phyloP scores from a whole-genome alignment of 2,888 invertebrate genomes.

The Rhabditoides inermis region DNA sequence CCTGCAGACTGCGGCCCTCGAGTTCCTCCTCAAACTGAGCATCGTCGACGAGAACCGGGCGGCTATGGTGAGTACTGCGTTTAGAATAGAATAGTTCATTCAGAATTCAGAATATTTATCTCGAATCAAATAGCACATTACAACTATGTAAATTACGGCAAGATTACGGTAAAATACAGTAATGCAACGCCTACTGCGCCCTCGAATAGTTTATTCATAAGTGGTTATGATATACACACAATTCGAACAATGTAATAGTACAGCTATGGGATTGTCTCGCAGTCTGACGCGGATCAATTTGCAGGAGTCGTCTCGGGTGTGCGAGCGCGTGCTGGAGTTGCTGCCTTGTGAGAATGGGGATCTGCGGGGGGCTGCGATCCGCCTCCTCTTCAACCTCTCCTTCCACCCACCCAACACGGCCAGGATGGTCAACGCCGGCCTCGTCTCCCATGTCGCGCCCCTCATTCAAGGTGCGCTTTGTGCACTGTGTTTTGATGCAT shows the following conservation, averaged over 20 bases:
- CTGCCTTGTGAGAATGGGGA: conserved; percentile 57
- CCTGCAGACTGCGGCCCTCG: conserved; percentile 17
- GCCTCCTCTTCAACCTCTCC: conserved; percentile 84
- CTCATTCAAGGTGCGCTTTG: conserved; percentile 66
- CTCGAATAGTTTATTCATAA: too few relatives aligned
- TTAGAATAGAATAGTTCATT: too few relatives aligned
- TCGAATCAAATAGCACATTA: too few relatives aligned
- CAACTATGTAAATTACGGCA: too few relatives aligned
- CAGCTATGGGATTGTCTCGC: too few relatives aligned
- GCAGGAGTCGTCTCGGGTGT: too few relatives aligned
- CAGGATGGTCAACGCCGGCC: conserved; percentile 79
- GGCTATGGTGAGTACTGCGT: conserved; percentile 67
- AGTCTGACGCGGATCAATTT: too few relatives aligned
- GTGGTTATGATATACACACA: too few relatives aligned
- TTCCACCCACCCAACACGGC: conserved; percentile 79
- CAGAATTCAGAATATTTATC: too few relatives aligned
- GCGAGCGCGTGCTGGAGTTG: conserved; percentile 75
- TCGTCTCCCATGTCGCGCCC: conserved; percentile 79
- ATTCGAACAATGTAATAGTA: too few relatives aligned
- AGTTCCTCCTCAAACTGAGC: conserved; percentile 83
- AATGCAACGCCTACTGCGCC: too few relatives aligned
- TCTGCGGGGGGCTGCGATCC: conserved; percentile 48
- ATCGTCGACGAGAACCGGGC: conserved; percentile 89
- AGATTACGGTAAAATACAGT: too few relatives aligned
- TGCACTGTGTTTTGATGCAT: not conserved